Percentiles rank a stretch among this genome's conserved stretches.
phyloP scores from a whole-genome alignment of 1,140 invertebrate genomes.

The Stegodyphus dumicola region DNA sequence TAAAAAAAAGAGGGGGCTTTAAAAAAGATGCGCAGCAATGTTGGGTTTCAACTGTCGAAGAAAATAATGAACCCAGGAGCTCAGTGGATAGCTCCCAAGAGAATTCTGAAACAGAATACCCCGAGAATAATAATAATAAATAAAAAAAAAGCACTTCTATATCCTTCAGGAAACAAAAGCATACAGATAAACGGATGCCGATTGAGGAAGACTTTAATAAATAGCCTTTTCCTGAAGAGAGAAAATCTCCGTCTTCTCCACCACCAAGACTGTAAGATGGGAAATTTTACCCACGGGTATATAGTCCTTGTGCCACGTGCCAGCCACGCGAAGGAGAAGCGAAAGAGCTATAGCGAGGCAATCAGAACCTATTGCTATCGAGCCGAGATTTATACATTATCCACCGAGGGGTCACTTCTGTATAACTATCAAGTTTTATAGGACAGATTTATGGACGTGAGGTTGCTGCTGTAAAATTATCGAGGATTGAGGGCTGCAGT shows the following conservation, averaged over 20 bases:
- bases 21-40: too few species aligned
- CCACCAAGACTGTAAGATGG: background rate
- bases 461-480: conserved; percentile 20
- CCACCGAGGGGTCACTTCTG: background rate
- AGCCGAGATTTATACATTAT: conserved; percentile 14
- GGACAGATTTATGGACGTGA: conserved; percentile 26
- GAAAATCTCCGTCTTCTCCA: background rate
- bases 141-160: too few species aligned
- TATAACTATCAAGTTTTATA: conserved; percentile 10
- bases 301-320: background rate
- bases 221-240: background rate
- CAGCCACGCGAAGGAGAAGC: background rate
- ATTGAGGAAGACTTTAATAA: conserved; percentile 15
- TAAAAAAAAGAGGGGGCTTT: too few species aligned
- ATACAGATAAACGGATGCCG: too few species aligned
- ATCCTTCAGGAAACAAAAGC: too few species aligned
- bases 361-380: conserved; percentile 17
- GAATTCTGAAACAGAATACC: too few species aligned
- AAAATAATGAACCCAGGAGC: too few species aligned
- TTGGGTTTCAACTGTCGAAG: too few species aligned
- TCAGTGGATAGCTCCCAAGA: too few species aligned
- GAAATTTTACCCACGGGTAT: conserved; percentile 18
- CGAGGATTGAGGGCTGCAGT: background rate
- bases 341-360: conserved; percentile 17
- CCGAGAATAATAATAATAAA: too few species aligned